A percentile compares a stretch with the other conserved stretches of the same genome.
Conservation (phyloP, 2,797 vertebrate species). For the Acropternis orthonyx region DNA sequence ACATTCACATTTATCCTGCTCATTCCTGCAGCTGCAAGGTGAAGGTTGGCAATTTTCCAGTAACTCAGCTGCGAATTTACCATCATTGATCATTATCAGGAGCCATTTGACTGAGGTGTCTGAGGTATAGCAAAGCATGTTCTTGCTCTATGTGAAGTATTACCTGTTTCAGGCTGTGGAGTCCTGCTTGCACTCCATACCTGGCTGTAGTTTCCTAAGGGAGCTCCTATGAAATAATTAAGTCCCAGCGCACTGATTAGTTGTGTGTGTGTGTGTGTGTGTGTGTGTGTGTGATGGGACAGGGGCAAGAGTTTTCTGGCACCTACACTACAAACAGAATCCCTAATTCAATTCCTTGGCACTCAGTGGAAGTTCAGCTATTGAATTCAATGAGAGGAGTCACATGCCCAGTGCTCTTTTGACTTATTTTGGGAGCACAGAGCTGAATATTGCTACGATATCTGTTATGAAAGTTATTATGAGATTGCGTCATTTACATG, state of each 20-base stretch:
- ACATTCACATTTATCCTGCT: slow-evolving; percentile 48
- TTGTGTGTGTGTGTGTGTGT: too few relatives aligned
- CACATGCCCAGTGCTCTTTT: fast-evolving
- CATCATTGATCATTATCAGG: slow-evolving; percentile 51
- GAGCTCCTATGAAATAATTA: neutral
- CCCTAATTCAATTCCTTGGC: neutral
- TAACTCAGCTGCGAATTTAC: slow-evolving; percentile 38
- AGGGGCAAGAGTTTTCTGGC: neutral
- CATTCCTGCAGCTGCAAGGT: slow-evolving; percentile 69
- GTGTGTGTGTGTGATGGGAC: neutral
- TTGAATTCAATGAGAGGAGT: neutral
- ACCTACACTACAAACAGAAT: neutral
- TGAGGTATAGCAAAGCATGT: neutral
- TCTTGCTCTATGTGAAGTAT: neutral
- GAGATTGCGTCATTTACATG: neutral
- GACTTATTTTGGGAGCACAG: neutral
- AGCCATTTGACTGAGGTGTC: slow-evolving; percentile 43
- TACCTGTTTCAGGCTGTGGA: neutral
- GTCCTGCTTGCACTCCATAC: neutral
- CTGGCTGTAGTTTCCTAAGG: neutral
- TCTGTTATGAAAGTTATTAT: neutral
- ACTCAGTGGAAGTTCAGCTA: neutral
- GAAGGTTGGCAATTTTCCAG: slow-evolving; percentile 71
- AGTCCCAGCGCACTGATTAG: neutral
- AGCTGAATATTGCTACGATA: too few relatives aligned